phyloP scores from a whole-genome alignment of 2,113 vertebrate genomes.

The Nanorana parkeri region DNA sequence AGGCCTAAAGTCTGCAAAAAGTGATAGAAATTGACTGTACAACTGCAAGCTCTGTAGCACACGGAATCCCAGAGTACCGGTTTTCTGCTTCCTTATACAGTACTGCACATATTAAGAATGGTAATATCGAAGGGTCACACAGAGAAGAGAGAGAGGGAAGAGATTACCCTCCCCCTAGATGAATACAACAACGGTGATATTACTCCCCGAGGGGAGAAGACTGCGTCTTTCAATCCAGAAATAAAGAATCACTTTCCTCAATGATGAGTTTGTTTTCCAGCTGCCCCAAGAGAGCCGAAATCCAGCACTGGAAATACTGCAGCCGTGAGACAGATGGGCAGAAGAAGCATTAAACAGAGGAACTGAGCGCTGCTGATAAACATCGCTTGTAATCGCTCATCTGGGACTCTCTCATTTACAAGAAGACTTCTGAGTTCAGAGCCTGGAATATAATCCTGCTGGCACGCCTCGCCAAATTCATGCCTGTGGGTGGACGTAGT shows the following conservation, averaged over 20 bases:
- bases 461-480: neutral
- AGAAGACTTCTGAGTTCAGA: constrained; percentile 21
- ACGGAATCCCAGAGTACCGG: neutral
- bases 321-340: constrained; percentile 53
- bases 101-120: neutral
- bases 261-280: constrained; percentile 52
- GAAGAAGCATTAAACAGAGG: constrained; percentile 35
- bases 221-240: constrained; percentile 40
- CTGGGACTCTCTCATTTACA: constrained; percentile 52
- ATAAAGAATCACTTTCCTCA: constrained; percentile 53
- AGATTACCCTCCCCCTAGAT: neutral
- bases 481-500: neutral
- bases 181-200: constrained; percentile 19
- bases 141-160: neutral
- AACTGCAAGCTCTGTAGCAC: neutral
- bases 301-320: constrained; percentile 35
- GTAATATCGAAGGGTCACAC: constrained; percentile 15
- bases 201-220: constrained; percentile 24
- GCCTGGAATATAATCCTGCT: constrained; percentile 15
- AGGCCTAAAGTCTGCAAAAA: neutral
- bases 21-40: neutral
- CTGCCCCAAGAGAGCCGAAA: constrained; percentile 25
- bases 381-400: constrained; percentile 50
- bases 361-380: constrained; percentile 47
- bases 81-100: neutral